Evolutionary conservation across 2,888 invertebrate genomes (phyloP).

Genomic region (Hipparchia semele): DNA sequence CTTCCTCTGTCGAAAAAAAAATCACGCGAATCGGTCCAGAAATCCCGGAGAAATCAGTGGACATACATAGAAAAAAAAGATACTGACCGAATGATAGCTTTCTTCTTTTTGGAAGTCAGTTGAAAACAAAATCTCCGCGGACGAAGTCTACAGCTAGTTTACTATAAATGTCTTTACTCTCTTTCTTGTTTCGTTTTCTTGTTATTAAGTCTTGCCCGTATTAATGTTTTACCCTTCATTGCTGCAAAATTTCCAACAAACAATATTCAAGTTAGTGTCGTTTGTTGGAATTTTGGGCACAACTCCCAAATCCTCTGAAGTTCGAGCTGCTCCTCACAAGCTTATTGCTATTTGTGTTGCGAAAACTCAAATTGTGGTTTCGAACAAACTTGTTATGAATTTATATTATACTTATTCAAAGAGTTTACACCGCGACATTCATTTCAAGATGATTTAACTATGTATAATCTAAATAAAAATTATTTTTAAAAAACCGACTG

Average conservation of each 20-base stretch:
- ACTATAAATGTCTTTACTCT: no score
- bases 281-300: constrained; percentile 26
- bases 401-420: constrained; percentile 16
- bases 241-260: constrained; percentile 13
- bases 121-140: no score
- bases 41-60: no score
- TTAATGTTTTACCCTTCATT: background rate
- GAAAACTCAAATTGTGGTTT: constrained; percentile 49
- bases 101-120: no score
- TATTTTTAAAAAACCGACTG: background rate
- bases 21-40: no score
- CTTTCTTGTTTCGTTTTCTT: background rate
- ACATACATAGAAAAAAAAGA: no score
- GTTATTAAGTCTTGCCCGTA: background rate
- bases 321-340: constrained; percentile 47
- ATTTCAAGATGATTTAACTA: background rate
- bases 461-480: background rate
- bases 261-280: constrained; percentile 25
- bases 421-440: background rate
- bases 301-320: constrained; percentile 11
- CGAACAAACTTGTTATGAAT: constrained; percentile 19
- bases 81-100: no score
- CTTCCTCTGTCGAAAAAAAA: no score
- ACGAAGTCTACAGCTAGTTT: no score
- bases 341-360: constrained; percentile 76